These are phyloP conservation scores for Amblyornis subalaris DNA, from an alignment of 2,113 vertebrate genomes.

Conservation along the genomic window DNA sequence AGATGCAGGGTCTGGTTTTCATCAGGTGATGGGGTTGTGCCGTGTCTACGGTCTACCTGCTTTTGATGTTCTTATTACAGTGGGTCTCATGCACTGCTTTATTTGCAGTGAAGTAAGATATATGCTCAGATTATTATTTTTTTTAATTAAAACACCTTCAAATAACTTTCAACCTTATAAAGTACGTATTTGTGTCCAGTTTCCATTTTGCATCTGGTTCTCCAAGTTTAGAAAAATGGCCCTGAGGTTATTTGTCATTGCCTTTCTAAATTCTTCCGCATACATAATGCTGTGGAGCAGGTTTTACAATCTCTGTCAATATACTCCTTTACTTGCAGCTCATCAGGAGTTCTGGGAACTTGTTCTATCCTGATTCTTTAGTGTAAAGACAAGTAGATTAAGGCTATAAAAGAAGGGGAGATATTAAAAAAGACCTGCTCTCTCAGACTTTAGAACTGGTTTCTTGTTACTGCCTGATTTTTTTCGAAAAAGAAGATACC, in stretches of 20 bases:
- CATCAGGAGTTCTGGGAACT: not conserved
- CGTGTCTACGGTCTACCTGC: not conserved
- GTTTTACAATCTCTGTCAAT: conserved; percentile 26
- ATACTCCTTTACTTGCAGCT: not conserved
- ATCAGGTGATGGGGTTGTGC: not conserved
- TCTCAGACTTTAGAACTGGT: not conserved
- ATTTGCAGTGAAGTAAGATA: not conserved
- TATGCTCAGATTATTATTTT: not conserved
- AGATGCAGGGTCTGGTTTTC: not conserved
- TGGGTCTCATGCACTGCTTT: not conserved
- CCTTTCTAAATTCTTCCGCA: not conserved
- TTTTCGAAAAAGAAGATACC: not conserved
- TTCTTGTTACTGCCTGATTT: not conserved
- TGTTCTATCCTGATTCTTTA: conserved; percentile 9
- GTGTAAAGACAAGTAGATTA: not conserved
- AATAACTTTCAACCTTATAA: not conserved
- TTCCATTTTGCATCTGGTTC: not conserved
- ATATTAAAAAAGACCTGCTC: not conserved
- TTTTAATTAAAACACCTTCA: not conserved
- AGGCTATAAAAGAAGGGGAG: not conserved
- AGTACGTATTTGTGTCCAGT: not conserved
- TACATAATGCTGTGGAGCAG: conserved; percentile 12
- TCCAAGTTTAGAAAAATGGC: not conserved
- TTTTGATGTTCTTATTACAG: not conserved
- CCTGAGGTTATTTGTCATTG: conserved; percentile 24